These are phyloP conservation scores for Propithecus perrieri DNA, from an alignment of 2,797 vertebrate species.

Conservation along the genomic window DNA sequence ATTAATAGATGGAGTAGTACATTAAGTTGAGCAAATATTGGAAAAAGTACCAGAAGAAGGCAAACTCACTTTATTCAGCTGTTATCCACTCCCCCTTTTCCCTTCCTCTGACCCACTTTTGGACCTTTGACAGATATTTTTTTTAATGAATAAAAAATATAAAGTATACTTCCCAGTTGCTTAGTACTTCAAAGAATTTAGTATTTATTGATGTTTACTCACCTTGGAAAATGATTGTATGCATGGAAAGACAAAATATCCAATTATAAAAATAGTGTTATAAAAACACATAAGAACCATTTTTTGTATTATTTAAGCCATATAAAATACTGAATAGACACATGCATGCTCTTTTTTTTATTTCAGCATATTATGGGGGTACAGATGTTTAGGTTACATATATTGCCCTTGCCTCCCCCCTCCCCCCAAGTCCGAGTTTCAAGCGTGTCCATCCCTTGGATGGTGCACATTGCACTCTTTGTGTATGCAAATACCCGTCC, in stretches of 20 bases:
- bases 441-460: no score
- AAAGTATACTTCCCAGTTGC: background rate
- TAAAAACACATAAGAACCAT: background rate
- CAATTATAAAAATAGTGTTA: background rate
- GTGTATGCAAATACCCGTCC: no score
- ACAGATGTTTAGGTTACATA: no score
- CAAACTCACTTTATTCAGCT: slow-evolving; percentile 37
- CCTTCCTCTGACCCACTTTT: accelerated
- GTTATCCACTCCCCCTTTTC: background rate
- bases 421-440: no score
- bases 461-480: no score
- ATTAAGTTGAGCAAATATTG: slow-evolving; percentile 64
- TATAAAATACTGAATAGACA: background rate
- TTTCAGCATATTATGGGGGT: no score
- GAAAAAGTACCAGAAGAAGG: slow-evolving; percentile 47
- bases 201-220: background rate
- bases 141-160: background rate
- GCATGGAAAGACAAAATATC: background rate
- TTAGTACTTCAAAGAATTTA: background rate
- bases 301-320: background rate
- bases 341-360: background rate
- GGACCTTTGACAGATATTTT: background rate
- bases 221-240: background rate
- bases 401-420: no score
- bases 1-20: background rate